Evolutionary conservation across 2,113 vertebrate species (phyloP).

Genomic region (Ranitomeya imitator): DNA sequence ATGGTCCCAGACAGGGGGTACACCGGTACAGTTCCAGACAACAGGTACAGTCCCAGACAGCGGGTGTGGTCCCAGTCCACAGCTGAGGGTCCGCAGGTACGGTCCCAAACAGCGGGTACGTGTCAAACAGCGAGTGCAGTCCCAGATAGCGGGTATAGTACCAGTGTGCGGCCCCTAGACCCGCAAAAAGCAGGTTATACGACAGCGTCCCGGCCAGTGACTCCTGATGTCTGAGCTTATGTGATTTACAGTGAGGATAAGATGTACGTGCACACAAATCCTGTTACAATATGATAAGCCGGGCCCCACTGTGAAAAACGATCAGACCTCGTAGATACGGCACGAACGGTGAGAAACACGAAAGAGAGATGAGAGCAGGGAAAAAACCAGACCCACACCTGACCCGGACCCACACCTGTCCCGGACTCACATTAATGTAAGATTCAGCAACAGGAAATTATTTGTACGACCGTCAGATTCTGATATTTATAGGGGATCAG

Average conservation of each 20-base stretch:
- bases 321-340: background rate
- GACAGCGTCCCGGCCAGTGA: slow-evolving; percentile 66
- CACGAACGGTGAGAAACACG: background rate
- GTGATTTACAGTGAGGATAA: slow-evolving; percentile 68
- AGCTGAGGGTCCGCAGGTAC: too few species aligned
- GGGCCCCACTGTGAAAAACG: background rate
- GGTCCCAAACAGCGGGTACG: too few species aligned
- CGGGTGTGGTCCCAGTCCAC: too few species aligned
- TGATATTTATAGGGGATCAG: background rate
- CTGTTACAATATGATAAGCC: slow-evolving; percentile 63
- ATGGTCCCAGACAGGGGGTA: too few species aligned
- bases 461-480: too few species aligned
- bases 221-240: slow-evolving; percentile 67
- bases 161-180: slow-evolving; percentile 61
- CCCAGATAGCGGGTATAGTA: slow-evolving; percentile 60
- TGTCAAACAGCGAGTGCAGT: too few species aligned
- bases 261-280: slow-evolving; percentile 67
- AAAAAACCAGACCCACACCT: background rate
- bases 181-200: slow-evolving; percentile 67
- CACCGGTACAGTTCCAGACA: too few species aligned
- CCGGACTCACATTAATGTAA: too few species aligned
- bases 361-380: background rate
- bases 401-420: background rate
- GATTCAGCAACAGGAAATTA: too few species aligned
- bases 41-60: too few species aligned